Conservation (phyloP, 2,888 invertebrate species). For the Eucriotettix oculatus region DNA sequence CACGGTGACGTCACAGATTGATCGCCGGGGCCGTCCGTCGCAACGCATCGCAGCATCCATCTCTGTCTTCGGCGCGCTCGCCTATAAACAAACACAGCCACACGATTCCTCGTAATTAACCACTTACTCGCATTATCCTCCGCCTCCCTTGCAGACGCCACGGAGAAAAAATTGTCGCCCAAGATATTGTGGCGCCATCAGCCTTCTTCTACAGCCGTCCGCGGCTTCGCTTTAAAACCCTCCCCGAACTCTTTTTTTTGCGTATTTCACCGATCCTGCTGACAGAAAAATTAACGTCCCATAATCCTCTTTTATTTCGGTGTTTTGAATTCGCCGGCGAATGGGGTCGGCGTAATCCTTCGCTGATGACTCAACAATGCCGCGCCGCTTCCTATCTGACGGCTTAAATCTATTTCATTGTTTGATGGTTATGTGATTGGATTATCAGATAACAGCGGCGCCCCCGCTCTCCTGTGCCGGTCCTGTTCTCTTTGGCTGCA, state of each 20-base stretch:
- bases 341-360: not conserved
- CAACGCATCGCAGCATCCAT: not conserved
- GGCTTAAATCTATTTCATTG: not conserved
- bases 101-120: not conserved
- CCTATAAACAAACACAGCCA: not conserved
- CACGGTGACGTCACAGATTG: not conserved
- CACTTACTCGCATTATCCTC: not conserved
- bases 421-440: not conserved
- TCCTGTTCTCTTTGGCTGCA: not conserved
- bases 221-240: no score
- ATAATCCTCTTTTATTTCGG: not conserved
- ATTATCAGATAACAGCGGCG: not conserved
- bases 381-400: not conserved
- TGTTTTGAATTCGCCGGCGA: not conserved
- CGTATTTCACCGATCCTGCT: no score
- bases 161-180: no score
- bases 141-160: not conserved
- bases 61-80: not conserved
- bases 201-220: no score
- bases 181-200: no score
- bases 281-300: not conserved
- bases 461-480: not conserved
- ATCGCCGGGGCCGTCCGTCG: not conserved
- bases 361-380: not conserved
- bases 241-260: no score